Conservation (phyloP, 1,140 invertebrate species). For the Macrobrachium nipponense region DNA sequence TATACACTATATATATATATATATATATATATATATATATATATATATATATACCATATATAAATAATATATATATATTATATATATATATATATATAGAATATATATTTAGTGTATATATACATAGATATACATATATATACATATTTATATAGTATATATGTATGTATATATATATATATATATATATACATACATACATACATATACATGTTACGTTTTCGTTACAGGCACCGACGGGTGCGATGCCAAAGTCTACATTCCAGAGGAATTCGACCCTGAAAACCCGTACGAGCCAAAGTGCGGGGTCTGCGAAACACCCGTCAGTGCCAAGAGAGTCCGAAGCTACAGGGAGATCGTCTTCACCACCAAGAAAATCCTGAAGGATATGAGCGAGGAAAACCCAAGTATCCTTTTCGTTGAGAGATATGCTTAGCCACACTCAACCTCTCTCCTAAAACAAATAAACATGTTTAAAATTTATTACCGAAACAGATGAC, state of each 20-base stretch:
- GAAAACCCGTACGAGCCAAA: background rate
- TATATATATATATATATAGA: conserved; percentile 13
- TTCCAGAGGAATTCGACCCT: too few species aligned
- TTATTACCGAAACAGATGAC: too few species aligned
- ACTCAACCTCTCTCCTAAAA: too few species aligned
- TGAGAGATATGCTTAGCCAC: background rate
- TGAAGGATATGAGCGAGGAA: conserved; percentile 33
- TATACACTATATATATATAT: background rate
- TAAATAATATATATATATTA: conserved; percentile 22
- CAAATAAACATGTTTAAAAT: too few species aligned
- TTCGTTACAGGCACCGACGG: too few species aligned
- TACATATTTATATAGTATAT: too few species aligned
- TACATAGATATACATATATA: too few species aligned
- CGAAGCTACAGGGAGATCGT: conserved; percentile 8
- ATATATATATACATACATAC: too few species aligned
- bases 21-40: conserved; percentile 11
- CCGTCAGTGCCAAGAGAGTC: background rate
- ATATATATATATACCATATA: conserved; percentile 10
- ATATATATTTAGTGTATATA: background rate
- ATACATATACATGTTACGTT: too few species aligned
- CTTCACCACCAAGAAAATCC: conserved; percentile 26
- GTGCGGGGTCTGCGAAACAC: conserved; percentile 8
- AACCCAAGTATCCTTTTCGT: conserved; percentile 34
- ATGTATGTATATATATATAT: too few species aligned
- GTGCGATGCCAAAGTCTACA: too few species aligned